Conservation (phyloP, 92 coral and sea anemone species). For the Porites evermanni region DNA sequence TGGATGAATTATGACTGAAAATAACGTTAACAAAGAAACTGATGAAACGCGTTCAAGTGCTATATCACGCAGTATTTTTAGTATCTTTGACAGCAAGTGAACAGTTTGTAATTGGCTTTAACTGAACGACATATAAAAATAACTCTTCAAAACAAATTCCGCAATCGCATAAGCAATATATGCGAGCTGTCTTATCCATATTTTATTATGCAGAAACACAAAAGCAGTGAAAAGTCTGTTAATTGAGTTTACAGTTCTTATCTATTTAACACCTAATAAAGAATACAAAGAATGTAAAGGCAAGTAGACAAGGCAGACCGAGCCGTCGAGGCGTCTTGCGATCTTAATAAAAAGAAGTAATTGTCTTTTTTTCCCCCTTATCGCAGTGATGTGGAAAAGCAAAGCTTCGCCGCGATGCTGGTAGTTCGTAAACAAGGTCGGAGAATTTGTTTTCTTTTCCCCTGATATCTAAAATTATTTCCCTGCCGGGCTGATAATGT, state of each 20-base stretch:
- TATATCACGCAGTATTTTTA: background rate
- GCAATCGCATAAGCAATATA: background rate
- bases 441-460: background rate
- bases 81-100: background rate
- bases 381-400: constrained; percentile 38
- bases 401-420: constrained; percentile 37
- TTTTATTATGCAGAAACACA: constrained; percentile 7
- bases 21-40: background rate
- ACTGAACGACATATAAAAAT: background rate
- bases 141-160: constrained; percentile 9
- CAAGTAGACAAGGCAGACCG: background rate
- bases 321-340: constrained; percentile 33
- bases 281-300: constrained; percentile 4
- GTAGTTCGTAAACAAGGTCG: constrained; percentile 8
- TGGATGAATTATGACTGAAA: background rate
- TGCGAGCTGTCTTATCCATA: background rate
- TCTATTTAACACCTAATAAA: constrained; percentile 63
- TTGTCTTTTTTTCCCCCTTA: constrained; percentile 5
- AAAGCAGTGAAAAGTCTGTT: constrained; percentile 45
- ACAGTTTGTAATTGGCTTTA: background rate
- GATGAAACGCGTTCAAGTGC: background rate
- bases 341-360: background rate
- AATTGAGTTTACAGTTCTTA: constrained; percentile 39
- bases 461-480: background rate
- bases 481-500: constrained; percentile 18